Evolutionary conservation across 2,888 invertebrate species (phyloP).

Genomic region (Dasypolia templi): DNA sequence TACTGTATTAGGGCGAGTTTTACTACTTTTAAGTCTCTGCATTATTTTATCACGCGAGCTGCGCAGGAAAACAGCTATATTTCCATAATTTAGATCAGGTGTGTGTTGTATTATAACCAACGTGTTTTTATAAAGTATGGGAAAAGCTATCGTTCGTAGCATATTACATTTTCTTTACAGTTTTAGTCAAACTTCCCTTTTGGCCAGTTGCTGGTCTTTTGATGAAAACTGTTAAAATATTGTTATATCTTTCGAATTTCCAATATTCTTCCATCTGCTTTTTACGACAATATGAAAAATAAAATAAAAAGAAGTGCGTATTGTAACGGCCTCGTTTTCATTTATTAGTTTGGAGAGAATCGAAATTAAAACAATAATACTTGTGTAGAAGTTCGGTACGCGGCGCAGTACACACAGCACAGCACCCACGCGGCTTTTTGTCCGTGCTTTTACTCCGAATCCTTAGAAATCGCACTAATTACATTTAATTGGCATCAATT

Average conservation of each 20-base stretch:
- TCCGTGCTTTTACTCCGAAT: background rate
- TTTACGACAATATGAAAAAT: conserved; percentile 25
- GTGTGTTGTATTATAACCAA: background rate
- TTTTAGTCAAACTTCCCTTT: conserved; percentile 25
- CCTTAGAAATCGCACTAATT: conserved; percentile 10
- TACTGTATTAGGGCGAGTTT: conserved; percentile 43
- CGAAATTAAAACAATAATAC: conserved; percentile 40
- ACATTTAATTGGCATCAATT: conserved; percentile 39
- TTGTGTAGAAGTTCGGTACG: conserved; percentile 24
- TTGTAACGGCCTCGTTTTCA: conserved; percentile 41
- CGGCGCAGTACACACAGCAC: background rate
- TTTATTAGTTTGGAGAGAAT: conserved; percentile 34
- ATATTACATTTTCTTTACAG: background rate
- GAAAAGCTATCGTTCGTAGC: background rate
- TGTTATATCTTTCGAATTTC: conserved; percentile 35
- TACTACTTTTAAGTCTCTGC: conserved; percentile 54
- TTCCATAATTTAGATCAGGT: conserved; percentile 10
- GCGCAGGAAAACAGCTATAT: background rate
- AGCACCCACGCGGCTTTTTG: background rate
- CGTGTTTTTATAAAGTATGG: background rate
- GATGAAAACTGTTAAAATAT: conserved; percentile 27
- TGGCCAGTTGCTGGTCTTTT: conserved; percentile 7
- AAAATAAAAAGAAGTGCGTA: conserved; percentile 19
- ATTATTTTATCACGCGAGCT: conserved; percentile 45
- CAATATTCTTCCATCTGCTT: conserved; percentile 31